Evolutionary conservation across 2,113 vertebrate genomes (phyloP).

Genomic region (Labeo rohita): DNA sequence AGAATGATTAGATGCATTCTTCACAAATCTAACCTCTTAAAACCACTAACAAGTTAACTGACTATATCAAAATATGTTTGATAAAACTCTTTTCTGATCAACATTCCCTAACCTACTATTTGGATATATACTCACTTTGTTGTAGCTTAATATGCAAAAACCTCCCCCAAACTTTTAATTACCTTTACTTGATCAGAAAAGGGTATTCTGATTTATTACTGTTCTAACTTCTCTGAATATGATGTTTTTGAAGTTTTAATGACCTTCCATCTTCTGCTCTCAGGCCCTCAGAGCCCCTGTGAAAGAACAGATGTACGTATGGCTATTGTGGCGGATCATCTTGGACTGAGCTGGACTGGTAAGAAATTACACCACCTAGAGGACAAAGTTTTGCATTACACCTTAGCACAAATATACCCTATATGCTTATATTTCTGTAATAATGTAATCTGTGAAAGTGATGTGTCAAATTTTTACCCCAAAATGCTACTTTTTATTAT

Average conservation of each 20-base stretch:
- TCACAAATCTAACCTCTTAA: constrained; percentile 57
- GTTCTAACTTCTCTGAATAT: constrained; percentile 1
- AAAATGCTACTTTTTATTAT: background rate
- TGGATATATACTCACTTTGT: background rate
- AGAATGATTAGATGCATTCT: constrained; percentile 51
- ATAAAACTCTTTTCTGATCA: constrained; percentile 59
- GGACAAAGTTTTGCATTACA: constrained; percentile 23
- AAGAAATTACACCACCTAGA: constrained; percentile 64
- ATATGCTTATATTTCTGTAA: background rate
- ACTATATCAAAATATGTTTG: constrained; percentile 32
- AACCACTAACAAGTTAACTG: constrained; percentile 54
- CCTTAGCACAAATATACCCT: background rate
- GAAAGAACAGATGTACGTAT: constrained; percentile 98
- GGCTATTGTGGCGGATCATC: constrained; percentile 98
- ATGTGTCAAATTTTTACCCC: background rate
- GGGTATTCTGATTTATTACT: constrained; percentile 48
- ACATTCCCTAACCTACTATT: background rate
- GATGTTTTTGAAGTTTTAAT: constrained; percentile 24
- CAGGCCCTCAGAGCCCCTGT: constrained; percentile 99
- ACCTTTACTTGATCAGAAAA: constrained; percentile 68
- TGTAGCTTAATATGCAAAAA: background rate
- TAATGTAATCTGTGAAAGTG: background rate
- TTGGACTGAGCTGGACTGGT: constrained; percentile 99
- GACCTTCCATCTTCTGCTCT: constrained; percentile 73
- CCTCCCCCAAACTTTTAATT: background rate